These are phyloP conservation scores for Phalacrocorax brasilianus DNA, from an alignment of 2,113 vertebrate species.

Conservation along the genomic window DNA sequence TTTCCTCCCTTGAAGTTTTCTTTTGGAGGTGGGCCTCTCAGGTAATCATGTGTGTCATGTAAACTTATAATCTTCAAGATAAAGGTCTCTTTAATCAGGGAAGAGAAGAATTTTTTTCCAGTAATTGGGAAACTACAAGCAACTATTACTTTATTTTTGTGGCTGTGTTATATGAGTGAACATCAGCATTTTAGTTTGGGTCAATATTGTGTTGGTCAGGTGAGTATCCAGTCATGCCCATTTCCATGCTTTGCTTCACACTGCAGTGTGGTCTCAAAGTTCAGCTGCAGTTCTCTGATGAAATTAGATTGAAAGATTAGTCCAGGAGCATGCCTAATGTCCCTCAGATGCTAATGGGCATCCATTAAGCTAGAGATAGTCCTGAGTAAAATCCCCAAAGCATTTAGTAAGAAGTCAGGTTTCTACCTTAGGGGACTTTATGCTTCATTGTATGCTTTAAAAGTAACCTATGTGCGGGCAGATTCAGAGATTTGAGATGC, in stretches of 20 bases:
- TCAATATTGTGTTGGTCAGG: too few species aligned
- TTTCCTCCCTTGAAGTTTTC: neutral
- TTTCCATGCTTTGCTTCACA: neutral
- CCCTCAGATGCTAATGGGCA: neutral
- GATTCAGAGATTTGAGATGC: neutral
- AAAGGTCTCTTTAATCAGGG: neutral
- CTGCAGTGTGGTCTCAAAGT: neutral
- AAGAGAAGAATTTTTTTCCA: neutral
- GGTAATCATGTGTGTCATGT: neutral
- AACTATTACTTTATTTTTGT: neutral
- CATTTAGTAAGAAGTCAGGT: neutral
- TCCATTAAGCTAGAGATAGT: neutral
- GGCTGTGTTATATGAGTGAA: neutral
- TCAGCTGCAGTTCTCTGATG: neutral
- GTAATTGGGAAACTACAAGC: neutral
- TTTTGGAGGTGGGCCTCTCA: neutral
- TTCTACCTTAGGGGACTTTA: neutral
- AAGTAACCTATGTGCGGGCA: neutral
- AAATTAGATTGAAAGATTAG: neutral
- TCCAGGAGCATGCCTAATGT: neutral
- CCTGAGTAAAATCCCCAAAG: neutral
- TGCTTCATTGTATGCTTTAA: neutral
- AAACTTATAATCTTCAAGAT: neutral
- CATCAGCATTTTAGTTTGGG: neutral
- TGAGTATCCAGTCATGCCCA: neutral